These are phyloP conservation scores for Chionis minor DNA, from an alignment of 2,113 vertebrate species.

Conservation along the genomic window DNA sequence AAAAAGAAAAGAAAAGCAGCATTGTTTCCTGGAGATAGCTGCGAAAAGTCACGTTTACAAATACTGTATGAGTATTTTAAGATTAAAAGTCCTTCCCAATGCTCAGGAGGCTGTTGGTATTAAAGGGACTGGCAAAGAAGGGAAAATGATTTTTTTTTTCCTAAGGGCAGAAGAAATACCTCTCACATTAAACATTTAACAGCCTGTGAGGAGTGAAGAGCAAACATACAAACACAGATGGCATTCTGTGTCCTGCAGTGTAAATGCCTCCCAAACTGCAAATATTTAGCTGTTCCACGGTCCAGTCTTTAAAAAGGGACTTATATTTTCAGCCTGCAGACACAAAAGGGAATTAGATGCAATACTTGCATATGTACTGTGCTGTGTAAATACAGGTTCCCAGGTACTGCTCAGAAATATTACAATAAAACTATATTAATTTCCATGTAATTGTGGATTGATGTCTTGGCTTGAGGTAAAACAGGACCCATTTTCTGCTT, in stretches of 20 bases:
- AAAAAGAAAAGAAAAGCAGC: neutral
- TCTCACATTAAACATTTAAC: slow-evolving; percentile 45
- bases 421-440: neutral
- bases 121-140: neutral
- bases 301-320: neutral
- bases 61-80: neutral
- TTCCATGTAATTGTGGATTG: neutral
- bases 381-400: neutral
- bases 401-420: neutral
- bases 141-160: neutral
- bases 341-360: neutral
- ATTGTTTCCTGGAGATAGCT: neutral
- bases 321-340: neutral
- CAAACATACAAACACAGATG: slow-evolving; percentile 20
- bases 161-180: neutral
- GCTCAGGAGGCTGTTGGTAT: neutral
- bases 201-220: neutral
- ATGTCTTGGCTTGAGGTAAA: no score
- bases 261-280: slow-evolving; percentile 14
- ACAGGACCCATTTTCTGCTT: no score
- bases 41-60: slow-evolving; percentile 4
- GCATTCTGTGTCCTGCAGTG: slow-evolving; percentile 10
- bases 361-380: neutral
- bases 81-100: neutral
- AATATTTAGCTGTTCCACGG: neutral